Percentiles rank a stretch among this genome's conserved stretches.
phyloP scores from a whole-genome alignment of 2,888 invertebrate genomes.

The Ormyrus nitidulus region DNA sequence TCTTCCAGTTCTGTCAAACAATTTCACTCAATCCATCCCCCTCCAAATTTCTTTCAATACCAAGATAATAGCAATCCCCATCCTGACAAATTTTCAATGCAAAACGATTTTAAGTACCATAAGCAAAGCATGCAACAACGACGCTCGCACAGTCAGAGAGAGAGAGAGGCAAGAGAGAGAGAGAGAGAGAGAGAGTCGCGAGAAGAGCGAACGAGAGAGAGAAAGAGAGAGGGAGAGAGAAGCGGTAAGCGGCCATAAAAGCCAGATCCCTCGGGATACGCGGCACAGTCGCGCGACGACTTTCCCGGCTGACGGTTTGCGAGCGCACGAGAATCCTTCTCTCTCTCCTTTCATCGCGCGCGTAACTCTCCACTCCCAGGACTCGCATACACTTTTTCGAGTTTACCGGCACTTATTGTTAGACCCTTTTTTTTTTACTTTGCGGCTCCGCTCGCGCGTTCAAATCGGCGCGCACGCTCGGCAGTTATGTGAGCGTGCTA shows the following conservation, averaged over 20 bases:
- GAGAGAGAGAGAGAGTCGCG: not conserved
- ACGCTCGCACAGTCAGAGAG: not conserved
- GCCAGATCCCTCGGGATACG: constrained; percentile 61
- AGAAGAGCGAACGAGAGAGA: constrained; percentile 1
- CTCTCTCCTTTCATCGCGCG: not conserved
- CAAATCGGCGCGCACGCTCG: not conserved
- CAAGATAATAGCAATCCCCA: too few relatives aligned
- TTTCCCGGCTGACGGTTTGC: constrained; percentile 58
- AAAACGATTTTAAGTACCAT: too few relatives aligned
- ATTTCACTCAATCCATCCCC: too few relatives aligned
- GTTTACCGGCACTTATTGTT: not conserved
- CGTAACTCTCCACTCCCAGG: too few relatives aligned
- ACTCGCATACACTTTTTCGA: not conserved
- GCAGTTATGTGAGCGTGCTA: constrained; percentile 11
- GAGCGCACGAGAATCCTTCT: not conserved
- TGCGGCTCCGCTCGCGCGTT: not conserved
- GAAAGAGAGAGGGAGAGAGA: not conserved
- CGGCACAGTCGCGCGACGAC: constrained; percentile 65
- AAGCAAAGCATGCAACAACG: too few relatives aligned
- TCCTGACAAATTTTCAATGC: too few relatives aligned
- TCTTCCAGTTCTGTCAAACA: too few relatives aligned
- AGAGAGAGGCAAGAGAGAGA: not conserved
- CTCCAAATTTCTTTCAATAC: too few relatives aligned
- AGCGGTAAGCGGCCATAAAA: constrained; percentile 60
- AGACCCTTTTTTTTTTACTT: not conserved